A percentile compares a stretch with the other conserved stretches of the same genome.
phyloP scores from a whole-genome alignment of 2,797 vertebrate genomes.

The Sciurus carolinensis region DNA sequence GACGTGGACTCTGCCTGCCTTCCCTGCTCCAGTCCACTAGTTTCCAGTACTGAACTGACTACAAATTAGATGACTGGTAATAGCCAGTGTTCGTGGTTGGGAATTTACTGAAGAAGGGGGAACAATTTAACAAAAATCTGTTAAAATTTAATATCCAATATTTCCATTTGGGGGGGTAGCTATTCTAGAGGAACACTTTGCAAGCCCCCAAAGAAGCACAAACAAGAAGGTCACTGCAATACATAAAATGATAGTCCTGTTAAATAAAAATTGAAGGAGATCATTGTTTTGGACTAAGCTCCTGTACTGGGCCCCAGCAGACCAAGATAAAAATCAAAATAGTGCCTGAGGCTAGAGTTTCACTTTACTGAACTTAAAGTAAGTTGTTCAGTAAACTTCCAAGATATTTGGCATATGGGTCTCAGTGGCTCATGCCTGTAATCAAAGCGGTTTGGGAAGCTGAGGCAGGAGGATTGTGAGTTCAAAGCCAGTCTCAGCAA shows the following conservation, averaged over 20 bases:
- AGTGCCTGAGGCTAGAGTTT: too few relatives aligned
- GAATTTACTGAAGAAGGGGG: not conserved
- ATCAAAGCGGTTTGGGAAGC: too few relatives aligned
- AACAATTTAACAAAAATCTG: not conserved
- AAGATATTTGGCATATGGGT: not conserved
- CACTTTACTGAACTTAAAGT: not conserved
- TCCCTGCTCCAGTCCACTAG: not conserved
- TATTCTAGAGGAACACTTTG: constrained; percentile 1
- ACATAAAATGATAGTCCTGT: not conserved
- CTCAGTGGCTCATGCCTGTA: too few relatives aligned
- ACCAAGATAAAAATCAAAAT: not conserved
- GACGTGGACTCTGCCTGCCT: not conserved
- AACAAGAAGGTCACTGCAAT: not conserved
- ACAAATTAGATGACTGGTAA: not conserved
- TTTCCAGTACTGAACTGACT: not conserved
- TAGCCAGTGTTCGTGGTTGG: not conserved
- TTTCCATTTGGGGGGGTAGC: not conserved
- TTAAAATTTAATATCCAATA: not conserved
- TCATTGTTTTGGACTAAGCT: not conserved
- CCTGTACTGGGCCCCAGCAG: not conserved
- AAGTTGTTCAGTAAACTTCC: not conserved
- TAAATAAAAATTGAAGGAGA: not conserved
- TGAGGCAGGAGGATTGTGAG: too few relatives aligned
- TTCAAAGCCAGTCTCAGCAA: too few relatives aligned
- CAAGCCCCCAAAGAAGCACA: not conserved